A percentile compares a stretch with the other conserved stretches of the same genome.
Evolutionary conservation across 2,113 vertebrate genomes (phyloP).

Genomic region (Anhinga rufa): DNA sequence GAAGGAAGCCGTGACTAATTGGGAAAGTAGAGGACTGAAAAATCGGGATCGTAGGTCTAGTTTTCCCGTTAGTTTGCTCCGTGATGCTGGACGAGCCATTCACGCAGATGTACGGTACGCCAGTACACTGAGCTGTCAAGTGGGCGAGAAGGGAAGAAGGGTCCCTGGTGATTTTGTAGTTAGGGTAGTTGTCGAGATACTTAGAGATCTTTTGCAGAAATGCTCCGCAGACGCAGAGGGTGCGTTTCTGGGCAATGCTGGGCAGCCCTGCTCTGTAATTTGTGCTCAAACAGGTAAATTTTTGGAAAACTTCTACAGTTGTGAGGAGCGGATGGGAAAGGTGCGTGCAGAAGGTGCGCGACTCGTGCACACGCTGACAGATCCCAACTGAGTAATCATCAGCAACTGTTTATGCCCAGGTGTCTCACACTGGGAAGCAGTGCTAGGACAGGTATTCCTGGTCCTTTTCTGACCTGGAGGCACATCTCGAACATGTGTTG

Average conservation of each 20-base stretch:
- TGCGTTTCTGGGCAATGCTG: background rate
- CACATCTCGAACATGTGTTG: background rate
- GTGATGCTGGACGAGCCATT: background rate
- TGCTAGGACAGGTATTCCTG: background rate
- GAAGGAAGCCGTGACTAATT: background rate
- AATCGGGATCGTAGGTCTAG: background rate
- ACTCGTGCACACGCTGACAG: background rate
- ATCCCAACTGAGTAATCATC: background rate
- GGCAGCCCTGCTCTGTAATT: background rate
- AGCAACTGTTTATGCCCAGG: background rate
- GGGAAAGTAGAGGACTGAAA: conserved; percentile 18
- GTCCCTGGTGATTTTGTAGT: background rate
- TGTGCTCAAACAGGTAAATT: background rate
- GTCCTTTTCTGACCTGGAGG: background rate
- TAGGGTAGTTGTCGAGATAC: background rate
- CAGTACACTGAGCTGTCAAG: background rate
- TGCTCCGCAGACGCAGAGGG: background rate
- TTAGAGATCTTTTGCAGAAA: background rate
- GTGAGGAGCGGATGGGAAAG: background rate
- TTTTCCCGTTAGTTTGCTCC: background rate
- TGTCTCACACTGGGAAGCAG: background rate
- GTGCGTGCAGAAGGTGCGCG: accelerated
- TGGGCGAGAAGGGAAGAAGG: background rate
- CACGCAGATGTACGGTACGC: background rate
- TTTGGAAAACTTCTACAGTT: background rate